A percentile compares a stretch with the other conserved stretches of the same genome.
These are phyloP conservation scores for Brenthis ino DNA, from an alignment of 2,888 invertebrate species.

Conservation along the genomic window DNA sequence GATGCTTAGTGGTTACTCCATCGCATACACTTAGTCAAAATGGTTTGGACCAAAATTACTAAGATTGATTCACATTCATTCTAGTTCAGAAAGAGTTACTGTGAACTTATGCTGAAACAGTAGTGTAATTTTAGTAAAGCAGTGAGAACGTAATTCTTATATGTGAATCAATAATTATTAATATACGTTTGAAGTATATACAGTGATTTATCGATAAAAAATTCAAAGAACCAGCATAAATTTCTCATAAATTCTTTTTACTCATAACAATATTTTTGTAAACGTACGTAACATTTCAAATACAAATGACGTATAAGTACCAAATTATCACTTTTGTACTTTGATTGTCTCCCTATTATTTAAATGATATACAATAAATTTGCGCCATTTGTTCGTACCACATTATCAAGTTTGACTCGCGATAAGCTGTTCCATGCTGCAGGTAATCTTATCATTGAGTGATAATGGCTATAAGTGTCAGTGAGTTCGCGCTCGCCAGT, in stretches of 20 bases:
- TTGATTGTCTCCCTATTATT: background rate
- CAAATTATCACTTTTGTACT: too few species aligned
- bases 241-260: conserved; percentile 1
- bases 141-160: too few species aligned
- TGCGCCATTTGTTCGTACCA: conserved; percentile 62
- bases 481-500: conserved; percentile 72
- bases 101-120: too few species aligned
- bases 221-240: conserved; percentile 7
- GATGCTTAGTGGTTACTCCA: too few species aligned
- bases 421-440: conserved; percentile 75
- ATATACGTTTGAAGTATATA: too few species aligned
- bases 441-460: conserved; percentile 78
- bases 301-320: background rate
- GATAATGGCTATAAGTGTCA: conserved; percentile 81
- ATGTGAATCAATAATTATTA: too few species aligned
- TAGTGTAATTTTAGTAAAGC: too few species aligned
- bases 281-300: conserved; percentile 3
- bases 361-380: conserved; percentile 49
- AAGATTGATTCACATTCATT: too few species aligned
- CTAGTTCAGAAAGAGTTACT: too few species aligned
- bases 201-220: background rate
- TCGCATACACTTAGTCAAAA: too few species aligned
- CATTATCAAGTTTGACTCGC: conserved; percentile 75
- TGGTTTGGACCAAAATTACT: too few species aligned
- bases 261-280: conserved; percentile 14